Percentiles rank a stretch among this genome's conserved stretches.
Evolutionary conservation across 1,140 invertebrate species (phyloP).

Genomic region (Sitophilus oryzae): DNA sequence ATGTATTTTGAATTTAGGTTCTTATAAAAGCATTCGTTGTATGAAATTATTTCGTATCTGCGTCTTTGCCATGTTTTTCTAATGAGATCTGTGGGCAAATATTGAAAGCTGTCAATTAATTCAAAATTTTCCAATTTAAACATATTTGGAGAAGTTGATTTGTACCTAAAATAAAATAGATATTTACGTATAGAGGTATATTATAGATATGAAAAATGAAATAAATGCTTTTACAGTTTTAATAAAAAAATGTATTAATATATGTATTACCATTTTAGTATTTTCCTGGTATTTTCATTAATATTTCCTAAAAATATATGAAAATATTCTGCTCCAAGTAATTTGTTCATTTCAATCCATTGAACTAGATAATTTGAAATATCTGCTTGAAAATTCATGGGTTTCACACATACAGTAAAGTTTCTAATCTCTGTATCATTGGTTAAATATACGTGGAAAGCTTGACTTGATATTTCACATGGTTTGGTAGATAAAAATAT

Average conservation of each 20-base stretch:
- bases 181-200: neutral
- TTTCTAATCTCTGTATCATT: conserved; percentile 29
- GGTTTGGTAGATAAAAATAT: conserved; percentile 7
- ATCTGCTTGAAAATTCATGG: conserved; percentile 59
- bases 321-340: conserved; percentile 60
- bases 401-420: conserved; percentile 68
- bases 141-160: conserved; percentile 1
- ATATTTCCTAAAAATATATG: conserved; percentile 59
- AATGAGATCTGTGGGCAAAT: neutral
- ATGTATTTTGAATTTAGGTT: conserved; percentile 58
- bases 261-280: conserved; percentile 51
- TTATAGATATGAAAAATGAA: neutral
- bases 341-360: conserved; percentile 62
- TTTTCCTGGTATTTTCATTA: conserved; percentile 47
- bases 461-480: neutral
- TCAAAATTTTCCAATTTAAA: conserved; percentile 2
- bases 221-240: conserved; percentile 42
- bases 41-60: conserved; percentile 63
- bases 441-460: neutral
- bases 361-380: conserved; percentile 56
- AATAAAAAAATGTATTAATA: conserved; percentile 10
- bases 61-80: conserved; percentile 58
- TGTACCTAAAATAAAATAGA: conserved; percentile 14
- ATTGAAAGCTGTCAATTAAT: neutral
- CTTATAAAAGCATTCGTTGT: conserved; percentile 70